Percentiles rank a stretch among this genome's conserved stretches.
These are phyloP conservation scores for Alectura lathami DNA, from an alignment of 2,113 vertebrate genomes.

Conservation along the genomic window DNA sequence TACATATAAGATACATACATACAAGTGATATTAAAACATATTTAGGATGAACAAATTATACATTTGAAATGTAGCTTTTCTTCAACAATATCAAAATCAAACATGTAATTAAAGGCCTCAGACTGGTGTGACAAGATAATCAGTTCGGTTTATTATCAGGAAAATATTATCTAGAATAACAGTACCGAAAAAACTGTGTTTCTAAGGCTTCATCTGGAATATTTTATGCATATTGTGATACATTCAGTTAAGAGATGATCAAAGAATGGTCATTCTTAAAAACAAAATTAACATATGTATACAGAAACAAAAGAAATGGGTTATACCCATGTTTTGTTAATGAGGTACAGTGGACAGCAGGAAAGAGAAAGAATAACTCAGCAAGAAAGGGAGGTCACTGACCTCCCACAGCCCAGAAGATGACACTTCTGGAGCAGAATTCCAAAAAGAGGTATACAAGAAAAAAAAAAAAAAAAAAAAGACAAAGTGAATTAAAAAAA, in stretches of 20 bases:
- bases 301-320: neutral
- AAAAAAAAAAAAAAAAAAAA: neutral
- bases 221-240: neutral
- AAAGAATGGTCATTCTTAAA: neutral
- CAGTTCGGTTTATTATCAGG: neutral
- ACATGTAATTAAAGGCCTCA: neutral
- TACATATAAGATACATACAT: neutral
- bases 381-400: neutral
- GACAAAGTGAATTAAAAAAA: neutral
- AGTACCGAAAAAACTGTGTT: neutral
- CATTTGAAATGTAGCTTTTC: neutral
- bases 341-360: neutral
- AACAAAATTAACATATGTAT: neutral
- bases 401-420: accelerated
- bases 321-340: neutral
- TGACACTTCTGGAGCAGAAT: neutral
- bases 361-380: neutral
- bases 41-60: neutral
- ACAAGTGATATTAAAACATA: neutral
- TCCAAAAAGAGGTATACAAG: neutral
- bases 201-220: neutral
- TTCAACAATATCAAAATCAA: neutral
- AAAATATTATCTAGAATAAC: neutral
- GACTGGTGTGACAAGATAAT: neutral
- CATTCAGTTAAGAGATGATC: neutral